Evolutionary conservation across 2,888 invertebrate species (phyloP).

Genomic region (Sinhomidia bicolor): DNA sequence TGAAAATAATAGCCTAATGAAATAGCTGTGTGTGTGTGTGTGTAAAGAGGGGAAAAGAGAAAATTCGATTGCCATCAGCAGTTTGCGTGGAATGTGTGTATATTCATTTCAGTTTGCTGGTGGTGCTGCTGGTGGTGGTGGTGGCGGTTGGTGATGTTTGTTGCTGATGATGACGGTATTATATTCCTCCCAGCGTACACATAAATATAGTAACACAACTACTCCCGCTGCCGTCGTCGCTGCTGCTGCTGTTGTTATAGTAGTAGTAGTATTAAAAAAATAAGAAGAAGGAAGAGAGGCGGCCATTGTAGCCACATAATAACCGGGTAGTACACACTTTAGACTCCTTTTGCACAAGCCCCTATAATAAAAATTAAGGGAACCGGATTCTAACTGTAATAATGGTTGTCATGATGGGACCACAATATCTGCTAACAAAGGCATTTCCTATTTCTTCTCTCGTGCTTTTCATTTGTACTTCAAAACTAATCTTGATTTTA

Average conservation of each 20-base stretch:
- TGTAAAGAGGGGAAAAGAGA: conserved; percentile 4
- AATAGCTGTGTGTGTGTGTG: conserved; percentile 52
- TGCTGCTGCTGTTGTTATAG: too few relatives aligned
- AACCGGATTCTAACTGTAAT: conserved; percentile 68
- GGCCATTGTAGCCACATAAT: conserved; percentile 67
- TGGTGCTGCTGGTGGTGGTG: too few relatives aligned
- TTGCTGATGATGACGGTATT: too few relatives aligned
- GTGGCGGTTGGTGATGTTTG: too few relatives aligned
- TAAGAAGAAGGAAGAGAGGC: conserved; percentile 46
- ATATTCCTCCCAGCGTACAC: conserved; percentile 24
- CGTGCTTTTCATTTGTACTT: conserved; percentile 56
- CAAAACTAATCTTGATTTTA: conserved; percentile 68
- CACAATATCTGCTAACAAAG: conserved; percentile 70
- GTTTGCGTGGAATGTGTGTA: conserved; percentile 28
- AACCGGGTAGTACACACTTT: conserved; percentile 65
- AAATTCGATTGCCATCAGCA: conserved; percentile 61
- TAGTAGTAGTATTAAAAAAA: too few relatives aligned
- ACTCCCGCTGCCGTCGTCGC: too few relatives aligned
- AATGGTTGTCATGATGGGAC: conserved; percentile 70
- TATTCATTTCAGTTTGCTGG: conserved; percentile 43
- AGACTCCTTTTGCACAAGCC: conserved; percentile 65
- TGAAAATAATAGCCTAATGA: conserved; percentile 37
- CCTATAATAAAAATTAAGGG: conserved; percentile 72
- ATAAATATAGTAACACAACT: too few relatives aligned
- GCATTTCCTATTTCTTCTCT: conserved; percentile 59